Conservation (phyloP, 2,113 vertebrate species). For the Pelusios castaneus region DNA sequence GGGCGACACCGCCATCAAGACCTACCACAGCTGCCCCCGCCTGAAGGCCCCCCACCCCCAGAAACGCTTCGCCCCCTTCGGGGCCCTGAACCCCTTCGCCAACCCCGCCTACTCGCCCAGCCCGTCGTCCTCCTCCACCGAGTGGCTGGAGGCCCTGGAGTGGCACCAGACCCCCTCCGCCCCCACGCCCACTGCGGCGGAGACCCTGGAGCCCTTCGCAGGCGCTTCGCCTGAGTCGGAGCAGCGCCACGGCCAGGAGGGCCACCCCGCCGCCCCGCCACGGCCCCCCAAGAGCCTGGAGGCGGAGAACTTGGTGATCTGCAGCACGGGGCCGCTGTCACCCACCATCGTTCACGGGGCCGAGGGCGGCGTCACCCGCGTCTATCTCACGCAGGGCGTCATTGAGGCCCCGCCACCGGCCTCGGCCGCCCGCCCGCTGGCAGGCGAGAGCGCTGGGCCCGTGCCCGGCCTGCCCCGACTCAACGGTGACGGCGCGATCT, state of each 20-base stretch:
- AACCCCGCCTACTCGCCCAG: slow-evolving; percentile 73
- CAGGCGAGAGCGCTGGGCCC: slow-evolving; percentile 66
- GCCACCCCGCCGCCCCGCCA: slow-evolving; percentile 53
- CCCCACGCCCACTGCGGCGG: slow-evolving; percentile 1
- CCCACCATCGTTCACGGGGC: slow-evolving; percentile 81
- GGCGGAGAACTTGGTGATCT: slow-evolving; percentile 71
- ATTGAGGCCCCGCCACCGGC: slow-evolving; percentile 76
- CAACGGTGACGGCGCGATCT: slow-evolving; percentile 72
- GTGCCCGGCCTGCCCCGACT: slow-evolving; percentile 59
- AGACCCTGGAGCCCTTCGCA: slow-evolving; percentile 70
- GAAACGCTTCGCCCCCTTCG: slow-evolving; percentile 93
- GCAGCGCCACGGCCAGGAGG: neutral
- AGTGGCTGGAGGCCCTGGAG: slow-evolving; percentile 77
- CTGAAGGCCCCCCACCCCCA: slow-evolving; percentile 84
- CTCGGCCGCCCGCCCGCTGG: neutral
- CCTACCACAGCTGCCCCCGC: slow-evolving; percentile 83
- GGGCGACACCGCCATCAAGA: slow-evolving; percentile 74
- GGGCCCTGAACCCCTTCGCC: slow-evolving; percentile 91
- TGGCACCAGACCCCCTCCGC: slow-evolving; percentile 44
- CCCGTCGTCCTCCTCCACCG: slow-evolving; percentile 49
- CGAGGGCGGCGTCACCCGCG: slow-evolving; percentile 72
- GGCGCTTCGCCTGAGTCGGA: slow-evolving; percentile 74
- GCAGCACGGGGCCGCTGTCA: slow-evolving; percentile 71
- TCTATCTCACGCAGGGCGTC: slow-evolving; percentile 76
- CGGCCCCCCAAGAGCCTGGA: slow-evolving; percentile 76